phyloP scores from a whole-genome alignment of 2,113 vertebrate genomes.

The Manacus vitellinus region DNA sequence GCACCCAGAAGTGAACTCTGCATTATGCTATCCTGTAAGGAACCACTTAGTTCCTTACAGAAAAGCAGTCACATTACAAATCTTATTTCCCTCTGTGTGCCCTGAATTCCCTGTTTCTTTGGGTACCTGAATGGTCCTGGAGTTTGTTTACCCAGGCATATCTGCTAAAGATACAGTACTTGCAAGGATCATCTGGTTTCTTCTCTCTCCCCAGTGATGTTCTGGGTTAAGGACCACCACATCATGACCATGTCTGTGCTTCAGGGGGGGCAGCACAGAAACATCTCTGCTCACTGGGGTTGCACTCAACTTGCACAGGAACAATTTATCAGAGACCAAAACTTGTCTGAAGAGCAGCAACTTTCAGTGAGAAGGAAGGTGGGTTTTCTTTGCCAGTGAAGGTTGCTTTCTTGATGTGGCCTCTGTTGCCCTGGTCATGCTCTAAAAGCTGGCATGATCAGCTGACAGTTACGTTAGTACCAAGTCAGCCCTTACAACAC shows the following conservation, averaged over 20 bases:
- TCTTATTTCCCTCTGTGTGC: neutral
- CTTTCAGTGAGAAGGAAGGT: neutral
- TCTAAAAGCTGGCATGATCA: neutral
- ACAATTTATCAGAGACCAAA: neutral
- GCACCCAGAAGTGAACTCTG: neutral
- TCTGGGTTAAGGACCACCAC: neutral
- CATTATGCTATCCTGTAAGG: neutral
- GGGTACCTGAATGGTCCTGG: neutral
- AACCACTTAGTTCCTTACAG: neutral
- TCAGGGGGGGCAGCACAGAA: neutral
- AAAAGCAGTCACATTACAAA: neutral
- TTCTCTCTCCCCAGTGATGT: neutral
- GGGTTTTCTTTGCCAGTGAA: neutral
- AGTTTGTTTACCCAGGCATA: neutral
- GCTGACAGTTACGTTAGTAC: neutral
- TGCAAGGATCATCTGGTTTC: neutral
- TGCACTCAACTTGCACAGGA: rapidly evolving
- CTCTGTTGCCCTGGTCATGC: neutral
- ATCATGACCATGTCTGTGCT: neutral
- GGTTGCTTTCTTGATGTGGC: neutral
- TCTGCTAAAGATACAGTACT: neutral
- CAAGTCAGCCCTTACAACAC: neutral
- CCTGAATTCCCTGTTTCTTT: neutral
- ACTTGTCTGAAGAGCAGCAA: neutral
- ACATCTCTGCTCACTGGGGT: neutral